A percentile compares a stretch with the other conserved stretches of the same genome.
These are phyloP conservation scores for Microchrysa polita DNA, from an alignment of 2,888 invertebrate species.

Conservation along the genomic window DNA sequence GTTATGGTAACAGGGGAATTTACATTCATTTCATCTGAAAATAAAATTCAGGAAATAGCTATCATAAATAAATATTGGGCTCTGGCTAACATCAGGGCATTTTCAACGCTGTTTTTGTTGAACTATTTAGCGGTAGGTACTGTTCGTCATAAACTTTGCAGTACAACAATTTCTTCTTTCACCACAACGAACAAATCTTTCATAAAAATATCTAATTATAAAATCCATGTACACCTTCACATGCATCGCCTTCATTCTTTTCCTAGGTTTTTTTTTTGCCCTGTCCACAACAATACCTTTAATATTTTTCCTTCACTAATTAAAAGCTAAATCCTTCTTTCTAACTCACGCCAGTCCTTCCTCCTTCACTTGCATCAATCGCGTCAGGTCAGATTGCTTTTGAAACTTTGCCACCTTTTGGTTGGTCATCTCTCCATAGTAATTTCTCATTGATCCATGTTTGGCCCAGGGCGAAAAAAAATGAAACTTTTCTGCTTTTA, in stretches of 20 bases:
- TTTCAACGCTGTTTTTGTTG: too few relatives aligned
- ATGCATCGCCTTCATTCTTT: background rate
- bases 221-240: background rate
- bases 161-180: too few relatives aligned
- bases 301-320: background rate
- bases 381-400: background rate
- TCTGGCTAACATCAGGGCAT: too few relatives aligned
- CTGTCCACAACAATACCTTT: background rate
- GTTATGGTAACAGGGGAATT: too few relatives aligned
- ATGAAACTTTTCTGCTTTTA: slow-evolving; percentile 6
- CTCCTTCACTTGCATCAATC: slow-evolving; percentile 5
- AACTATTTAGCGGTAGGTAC: too few relatives aligned
- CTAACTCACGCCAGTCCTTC: too few relatives aligned
- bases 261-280: background rate
- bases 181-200: too few relatives aligned
- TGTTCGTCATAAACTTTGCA: too few relatives aligned
- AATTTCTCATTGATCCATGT: slow-evolving; percentile 4
- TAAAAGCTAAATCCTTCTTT: background rate
- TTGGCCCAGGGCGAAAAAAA: background rate
- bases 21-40: too few relatives aligned
- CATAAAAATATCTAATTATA: too few relatives aligned
- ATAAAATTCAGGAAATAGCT: too few relatives aligned
- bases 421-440: background rate
- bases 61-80: too few relatives aligned
- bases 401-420: background rate